Conservation (phyloP, 2,797 vertebrate species). For the Poecilia wingei region DNA sequence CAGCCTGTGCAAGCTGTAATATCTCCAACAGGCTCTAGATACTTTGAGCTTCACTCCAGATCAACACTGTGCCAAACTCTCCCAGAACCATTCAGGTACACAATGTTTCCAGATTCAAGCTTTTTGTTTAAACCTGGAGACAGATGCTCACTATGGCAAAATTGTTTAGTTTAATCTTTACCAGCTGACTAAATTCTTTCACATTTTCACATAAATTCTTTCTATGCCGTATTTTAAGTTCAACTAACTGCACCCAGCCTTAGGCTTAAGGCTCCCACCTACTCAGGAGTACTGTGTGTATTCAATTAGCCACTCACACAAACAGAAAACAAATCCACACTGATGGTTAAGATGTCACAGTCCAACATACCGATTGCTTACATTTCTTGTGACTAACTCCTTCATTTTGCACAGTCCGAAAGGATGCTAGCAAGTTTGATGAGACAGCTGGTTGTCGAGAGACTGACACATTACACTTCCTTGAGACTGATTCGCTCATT, state of each 20-base stretch:
- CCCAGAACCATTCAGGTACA: not conserved
- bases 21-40: not conserved
- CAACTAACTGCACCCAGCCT: constrained; percentile 38
- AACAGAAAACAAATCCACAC: too few relatives aligned
- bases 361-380: too few relatives aligned
- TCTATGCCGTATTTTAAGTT: constrained; percentile 63
- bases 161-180: constrained; percentile 24
- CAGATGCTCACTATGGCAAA: not conserved
- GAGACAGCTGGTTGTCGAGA: too few relatives aligned
- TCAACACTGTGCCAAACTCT: not conserved
- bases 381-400: too few relatives aligned
- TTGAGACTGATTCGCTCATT: too few relatives aligned
- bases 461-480: too few relatives aligned
- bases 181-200: constrained; percentile 49
- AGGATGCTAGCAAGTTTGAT: too few relatives aligned
- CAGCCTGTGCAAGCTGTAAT: not conserved
- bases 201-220: constrained; percentile 2
- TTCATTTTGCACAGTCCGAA: too few relatives aligned
- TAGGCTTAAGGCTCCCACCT: constrained; percentile 7
- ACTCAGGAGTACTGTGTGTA: too few relatives aligned
- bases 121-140: not conserved
- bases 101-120: not conserved
- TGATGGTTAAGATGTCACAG: too few relatives aligned
- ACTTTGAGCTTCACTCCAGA: not conserved
- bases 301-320: too few relatives aligned